phyloP scores from a whole-genome alignment of 2,888 invertebrate species.

The Hesperia comma region DNA sequence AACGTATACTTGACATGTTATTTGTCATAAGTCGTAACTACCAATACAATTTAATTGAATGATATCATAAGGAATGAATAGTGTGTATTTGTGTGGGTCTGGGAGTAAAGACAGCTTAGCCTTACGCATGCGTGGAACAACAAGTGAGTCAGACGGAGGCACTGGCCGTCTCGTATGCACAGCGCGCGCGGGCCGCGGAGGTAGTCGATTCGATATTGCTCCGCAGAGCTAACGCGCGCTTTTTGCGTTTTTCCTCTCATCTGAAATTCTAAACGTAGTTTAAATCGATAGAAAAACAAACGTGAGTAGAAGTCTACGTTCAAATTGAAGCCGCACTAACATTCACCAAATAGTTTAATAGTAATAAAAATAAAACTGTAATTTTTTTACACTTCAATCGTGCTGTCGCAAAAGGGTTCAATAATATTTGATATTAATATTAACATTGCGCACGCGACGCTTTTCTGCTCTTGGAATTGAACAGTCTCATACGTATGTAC shows the following conservation, averaged over 20 bases:
- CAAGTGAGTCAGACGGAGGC: constrained; percentile 49
- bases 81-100: constrained; percentile 21
- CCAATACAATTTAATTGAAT: too few species aligned
- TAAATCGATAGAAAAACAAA: not conserved
- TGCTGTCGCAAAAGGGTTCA: not conserved
- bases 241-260: constrained; percentile 40
- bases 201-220: constrained; percentile 26
- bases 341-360: not conserved
- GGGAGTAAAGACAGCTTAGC: constrained; percentile 30
- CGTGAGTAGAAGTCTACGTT: constrained; percentile 6
- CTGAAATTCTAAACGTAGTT: not conserved
- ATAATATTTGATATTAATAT: not conserved
- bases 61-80: not conserved
- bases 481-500: not conserved
- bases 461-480: constrained; percentile 8
- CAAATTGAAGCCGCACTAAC: not conserved
- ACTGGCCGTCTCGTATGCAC: constrained; percentile 43
- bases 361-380: not conserved
- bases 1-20: too few species aligned
- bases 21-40: too few species aligned
- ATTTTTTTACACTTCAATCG: not conserved
- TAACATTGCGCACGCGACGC: constrained; percentile 5
- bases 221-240: constrained; percentile 49
- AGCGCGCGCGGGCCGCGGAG: constrained; percentile 46
- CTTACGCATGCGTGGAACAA: constrained; percentile 53